These are phyloP conservation scores for Drosophila kambysellisi DNA, from an alignment of 2,888 invertebrate genomes.

Conservation along the genomic window DNA sequence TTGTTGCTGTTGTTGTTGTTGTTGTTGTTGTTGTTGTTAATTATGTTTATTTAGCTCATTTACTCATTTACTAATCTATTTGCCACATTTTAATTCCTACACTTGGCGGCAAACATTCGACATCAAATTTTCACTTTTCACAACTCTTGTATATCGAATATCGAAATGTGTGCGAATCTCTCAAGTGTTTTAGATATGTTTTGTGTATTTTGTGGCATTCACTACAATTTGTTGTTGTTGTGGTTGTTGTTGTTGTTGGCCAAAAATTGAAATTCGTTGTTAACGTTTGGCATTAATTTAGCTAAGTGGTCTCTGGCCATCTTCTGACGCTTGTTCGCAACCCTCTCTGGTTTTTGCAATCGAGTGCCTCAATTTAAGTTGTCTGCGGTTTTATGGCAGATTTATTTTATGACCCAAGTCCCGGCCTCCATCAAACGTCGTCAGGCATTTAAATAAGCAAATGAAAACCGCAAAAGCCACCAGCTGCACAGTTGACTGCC, in stretches of 20 bases:
- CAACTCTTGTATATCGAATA: background rate
- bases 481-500: slow-evolving; percentile 26
- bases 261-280: slow-evolving; percentile 5
- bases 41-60: slow-evolving; percentile 52
- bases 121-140: slow-evolving; percentile 26
- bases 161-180: background rate
- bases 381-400: slow-evolving; percentile 46
- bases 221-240: slow-evolving; percentile 30
- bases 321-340: slow-evolving; percentile 8
- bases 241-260: slow-evolving; percentile 21
- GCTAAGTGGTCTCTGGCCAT: slow-evolving; percentile 10
- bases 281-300: slow-evolving; percentile 27
- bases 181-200: background rate
- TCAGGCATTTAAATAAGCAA: slow-evolving; percentile 25
- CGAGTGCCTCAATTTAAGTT: slow-evolving; percentile 39
- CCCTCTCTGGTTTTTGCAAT: slow-evolving; percentile 6
- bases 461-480: slow-evolving; percentile 39
- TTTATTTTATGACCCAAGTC: slow-evolving; percentile 12
- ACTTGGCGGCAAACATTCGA: slow-evolving; percentile 22
- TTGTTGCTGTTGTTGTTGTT: slow-evolving; percentile 20
- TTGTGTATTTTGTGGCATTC: slow-evolving; percentile 1
- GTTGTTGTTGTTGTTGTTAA: slow-evolving; percentile 25
- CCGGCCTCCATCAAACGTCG: background rate
- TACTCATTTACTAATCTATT: slow-evolving; percentile 44
- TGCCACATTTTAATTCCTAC: slow-evolving; percentile 29